Evolutionary conservation across 2,797 vertebrate genomes (phyloP), one percentile per base, ranked within the genome.

Genomic region (Gymnoscopelus braueri): DNA sequence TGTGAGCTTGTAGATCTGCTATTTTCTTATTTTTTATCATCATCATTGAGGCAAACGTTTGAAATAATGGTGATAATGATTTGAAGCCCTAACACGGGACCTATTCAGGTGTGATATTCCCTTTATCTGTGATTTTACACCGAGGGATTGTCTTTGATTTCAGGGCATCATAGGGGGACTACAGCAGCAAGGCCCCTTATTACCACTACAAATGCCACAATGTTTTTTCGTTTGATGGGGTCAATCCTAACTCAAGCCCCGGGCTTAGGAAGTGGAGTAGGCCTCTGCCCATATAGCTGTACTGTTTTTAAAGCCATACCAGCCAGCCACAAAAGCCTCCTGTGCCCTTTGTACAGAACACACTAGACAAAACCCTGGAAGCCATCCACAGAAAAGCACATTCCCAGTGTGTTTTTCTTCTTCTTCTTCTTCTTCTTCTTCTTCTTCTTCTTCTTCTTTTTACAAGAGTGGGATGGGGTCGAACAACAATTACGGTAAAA

Each of bases 401-500:
- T 91, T 91, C 89, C 84, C 80, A 82, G 89, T 87, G 86, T 85
- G 83, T 64, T 85, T 83, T 85, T 84, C n/a, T n/a, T n/a, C n/a
- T n/a, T n/a, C n/a, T n/a, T n/a, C n/a, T 89, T 80, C 80, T 88
- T 81, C 72, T 71, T 53, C 67, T 26, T 52, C 56, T 64, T 24
- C 47, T n/a, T 87, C 55, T 88, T 48, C 69, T 53, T 64, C 14
- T 58, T 56, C 71, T 19, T 72, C 63, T 62, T 54, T 92, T 90
- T 89, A 91, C 88, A 90, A 88, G 89, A 88, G 87, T 87, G 87
- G 87, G 87, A 91, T 90, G 90, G 87, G 91, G 91, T 93, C 84
- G 86, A 93, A 92, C 90, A 93, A 93, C 93, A 94, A 93, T 94
- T 94, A 94, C 92, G 89, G 92, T 94, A 94, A 94, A 92, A 93